A percentile compares a stretch with the other conserved stretches of the same genome.
Conservation (phyloP, 2,113 vertebrate genomes). For the Colinus virginianus region DNA sequence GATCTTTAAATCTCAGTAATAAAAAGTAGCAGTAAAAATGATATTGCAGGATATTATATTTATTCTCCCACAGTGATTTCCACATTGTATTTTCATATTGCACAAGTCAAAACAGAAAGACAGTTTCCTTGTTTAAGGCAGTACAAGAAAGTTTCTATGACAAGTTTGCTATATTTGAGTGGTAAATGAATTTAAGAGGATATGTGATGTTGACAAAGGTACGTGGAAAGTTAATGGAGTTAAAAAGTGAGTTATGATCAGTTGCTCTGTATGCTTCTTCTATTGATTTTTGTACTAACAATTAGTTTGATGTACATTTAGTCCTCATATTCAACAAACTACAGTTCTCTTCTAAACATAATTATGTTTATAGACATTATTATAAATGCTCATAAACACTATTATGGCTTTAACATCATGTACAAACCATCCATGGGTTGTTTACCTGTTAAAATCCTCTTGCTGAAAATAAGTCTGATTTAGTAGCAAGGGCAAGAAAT, state of each 20-base stretch:
- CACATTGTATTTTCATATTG: neutral
- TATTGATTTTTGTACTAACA: neutral
- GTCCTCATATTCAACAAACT: neutral
- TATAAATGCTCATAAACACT: neutral
- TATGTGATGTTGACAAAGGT: neutral
- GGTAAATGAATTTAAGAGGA: neutral
- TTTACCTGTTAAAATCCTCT: neutral
- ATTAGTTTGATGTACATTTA: neutral
- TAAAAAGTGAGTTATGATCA: neutral
- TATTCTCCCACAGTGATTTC: neutral
- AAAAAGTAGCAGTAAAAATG: slow-evolving; percentile 1
- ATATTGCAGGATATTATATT: neutral
- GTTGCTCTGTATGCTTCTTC: neutral
- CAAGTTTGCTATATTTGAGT: neutral
- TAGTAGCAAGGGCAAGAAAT: neutral
- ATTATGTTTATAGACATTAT: neutral
- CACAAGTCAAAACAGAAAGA: neutral
- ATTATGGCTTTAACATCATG: neutral
- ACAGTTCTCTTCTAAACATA: neutral
- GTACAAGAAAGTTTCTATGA: neutral
- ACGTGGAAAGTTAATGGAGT: neutral
- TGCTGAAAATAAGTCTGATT: neutral
- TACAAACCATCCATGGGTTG: neutral
- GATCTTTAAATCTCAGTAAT: neutral
- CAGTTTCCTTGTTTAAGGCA: neutral